phyloP scores from a whole-genome alignment of 2,888 invertebrate species.

The Dioctria linearis region DNA sequence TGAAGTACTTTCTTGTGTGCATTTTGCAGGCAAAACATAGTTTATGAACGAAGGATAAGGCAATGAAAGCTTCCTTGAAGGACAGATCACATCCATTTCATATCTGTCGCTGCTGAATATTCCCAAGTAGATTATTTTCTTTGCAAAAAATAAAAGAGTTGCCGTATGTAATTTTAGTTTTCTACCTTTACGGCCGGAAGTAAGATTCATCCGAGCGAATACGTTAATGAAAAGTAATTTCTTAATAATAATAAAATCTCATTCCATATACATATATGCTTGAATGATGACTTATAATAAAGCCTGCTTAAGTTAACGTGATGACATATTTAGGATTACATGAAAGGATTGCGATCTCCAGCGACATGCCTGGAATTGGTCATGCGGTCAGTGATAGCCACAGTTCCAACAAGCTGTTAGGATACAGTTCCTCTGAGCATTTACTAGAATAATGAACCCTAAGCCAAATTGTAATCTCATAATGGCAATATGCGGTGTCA shows the following conservation, averaged over 20 bases:
- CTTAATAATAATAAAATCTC: no score
- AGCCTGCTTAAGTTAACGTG: no score
- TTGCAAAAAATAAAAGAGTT: not conserved
- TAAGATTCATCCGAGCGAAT: no score
- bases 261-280: no score
- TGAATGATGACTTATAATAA: no score
- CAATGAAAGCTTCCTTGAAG: conserved; percentile 7
- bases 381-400: no score
- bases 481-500: conserved; percentile 30
- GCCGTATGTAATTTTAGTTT: no score
- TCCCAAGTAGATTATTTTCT: conserved; percentile 9
- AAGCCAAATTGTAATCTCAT: not conserved
- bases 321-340: no score
- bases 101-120: conserved; percentile 26
- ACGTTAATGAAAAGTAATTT: no score
- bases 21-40: not conserved
- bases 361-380: no score
- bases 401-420: not conserved
- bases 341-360: no score
- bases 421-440: not conserved
- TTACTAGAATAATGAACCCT: conserved; percentile 17
- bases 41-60: not conserved
- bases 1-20: conserved; percentile 7
- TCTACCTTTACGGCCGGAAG: no score
- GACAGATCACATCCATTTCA: conserved; percentile 32